Conservation (phyloP, 2,888 invertebrate species). For the Protonemura montana region DNA sequence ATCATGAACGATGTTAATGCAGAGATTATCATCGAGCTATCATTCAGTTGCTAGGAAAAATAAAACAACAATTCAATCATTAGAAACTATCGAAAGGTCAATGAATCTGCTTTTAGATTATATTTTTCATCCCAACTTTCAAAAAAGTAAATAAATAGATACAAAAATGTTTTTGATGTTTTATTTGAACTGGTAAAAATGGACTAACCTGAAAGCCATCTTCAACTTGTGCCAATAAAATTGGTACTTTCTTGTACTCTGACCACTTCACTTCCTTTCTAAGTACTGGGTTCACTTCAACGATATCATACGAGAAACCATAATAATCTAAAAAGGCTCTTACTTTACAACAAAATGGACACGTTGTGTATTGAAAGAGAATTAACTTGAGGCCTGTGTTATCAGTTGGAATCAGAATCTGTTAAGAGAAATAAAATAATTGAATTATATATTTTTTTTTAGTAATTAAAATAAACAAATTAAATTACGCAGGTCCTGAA, state of each 20-base stretch:
- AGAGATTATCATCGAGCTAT: constrained; percentile 94
- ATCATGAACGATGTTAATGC: constrained; percentile 79
- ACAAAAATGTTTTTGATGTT: not conserved
- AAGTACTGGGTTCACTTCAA: constrained; percentile 96
- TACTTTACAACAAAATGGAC: constrained; percentile 97
- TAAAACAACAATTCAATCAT: constrained; percentile 41
- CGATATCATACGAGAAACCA: constrained; percentile 92
- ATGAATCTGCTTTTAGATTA: not conserved
- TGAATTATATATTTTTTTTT: no score
- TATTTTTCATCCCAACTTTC: no score
- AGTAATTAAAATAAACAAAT: no score
- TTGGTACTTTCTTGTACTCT: constrained; percentile 93
- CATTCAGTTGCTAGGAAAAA: constrained; percentile 83
- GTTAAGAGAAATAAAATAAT: constrained; percentile 57
- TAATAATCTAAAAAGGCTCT: constrained; percentile 89
- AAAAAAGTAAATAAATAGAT: constrained; percentile 59
- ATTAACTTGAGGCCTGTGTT: constrained; percentile 77
- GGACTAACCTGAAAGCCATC: constrained; percentile 70
- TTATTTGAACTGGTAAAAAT: not conserved
- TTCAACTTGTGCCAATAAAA: constrained; percentile 77
- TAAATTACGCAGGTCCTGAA: no score
- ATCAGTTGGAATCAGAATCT: constrained; percentile 73
- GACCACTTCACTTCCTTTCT: constrained; percentile 93
- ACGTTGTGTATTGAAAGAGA: constrained; percentile 95
- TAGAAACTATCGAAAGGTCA: not conserved